Evolutionary conservation across 2,888 invertebrate species (phyloP).

Genomic region (Lapara coniferarum): DNA sequence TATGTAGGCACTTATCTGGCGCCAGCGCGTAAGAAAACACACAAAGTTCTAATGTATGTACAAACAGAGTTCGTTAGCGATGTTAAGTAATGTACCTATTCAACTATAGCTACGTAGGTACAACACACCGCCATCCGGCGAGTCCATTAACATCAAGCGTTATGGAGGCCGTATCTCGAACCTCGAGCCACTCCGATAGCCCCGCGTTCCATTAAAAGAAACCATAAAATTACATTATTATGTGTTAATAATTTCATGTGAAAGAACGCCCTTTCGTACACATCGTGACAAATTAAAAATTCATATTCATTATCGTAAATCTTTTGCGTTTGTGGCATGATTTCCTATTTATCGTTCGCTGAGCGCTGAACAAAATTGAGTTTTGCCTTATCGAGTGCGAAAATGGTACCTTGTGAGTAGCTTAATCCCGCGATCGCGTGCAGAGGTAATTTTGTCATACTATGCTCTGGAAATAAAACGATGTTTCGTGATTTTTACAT

Average conservation of each 20-base stretch:
- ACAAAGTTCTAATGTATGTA: conserved; percentile 12
- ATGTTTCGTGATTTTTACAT: conserved; percentile 50
- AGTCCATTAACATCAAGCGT: conserved; percentile 76
- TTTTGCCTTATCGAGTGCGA: conserved; percentile 57
- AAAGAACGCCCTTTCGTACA: conserved; percentile 62
- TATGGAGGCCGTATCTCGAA: conserved; percentile 72
- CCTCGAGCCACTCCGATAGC: conserved; percentile 69
- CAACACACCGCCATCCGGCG: conserved; percentile 54
- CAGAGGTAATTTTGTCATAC: conserved; percentile 51
- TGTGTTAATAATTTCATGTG: conserved; percentile 81
- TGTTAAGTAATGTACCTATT: conserved; percentile 18
- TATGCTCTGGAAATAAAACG: conserved; percentile 49
- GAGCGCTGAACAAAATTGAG: conserved; percentile 54
- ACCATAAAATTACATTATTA: conserved; percentile 82
- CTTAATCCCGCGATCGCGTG: conserved; percentile 52
- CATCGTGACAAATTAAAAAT: conserved; percentile 67
- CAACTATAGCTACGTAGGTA: conserved; percentile 34
- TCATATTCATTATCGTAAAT: conserved; percentile 58
- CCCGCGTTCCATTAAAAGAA: conserved; percentile 80
- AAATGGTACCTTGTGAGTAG: conserved; percentile 54
- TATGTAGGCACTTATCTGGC: conserved; percentile 13
- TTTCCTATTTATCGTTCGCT: conserved; percentile 49
- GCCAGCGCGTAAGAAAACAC: conserved; percentile 14
- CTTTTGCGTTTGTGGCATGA: conserved; percentile 50
- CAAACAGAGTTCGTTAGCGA: conserved; percentile 17